Percentiles rank a stretch among this genome's conserved stretches.
phyloP scores from a whole-genome alignment of 2,113 vertebrate genomes.

The Callionymus lyra region DNA sequence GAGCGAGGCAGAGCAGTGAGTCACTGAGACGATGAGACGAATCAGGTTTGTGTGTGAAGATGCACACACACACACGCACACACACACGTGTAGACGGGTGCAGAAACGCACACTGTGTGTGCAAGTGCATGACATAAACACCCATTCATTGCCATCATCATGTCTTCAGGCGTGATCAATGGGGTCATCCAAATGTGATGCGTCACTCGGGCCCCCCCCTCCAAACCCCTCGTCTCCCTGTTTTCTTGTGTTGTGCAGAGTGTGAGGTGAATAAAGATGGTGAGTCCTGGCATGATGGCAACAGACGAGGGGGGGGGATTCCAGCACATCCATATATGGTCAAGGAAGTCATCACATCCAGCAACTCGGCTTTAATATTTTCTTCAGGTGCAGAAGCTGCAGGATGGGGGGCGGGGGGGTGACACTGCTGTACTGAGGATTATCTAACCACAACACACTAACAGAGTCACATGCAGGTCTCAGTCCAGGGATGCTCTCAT shows the following conservation, averaged over 20 bases:
- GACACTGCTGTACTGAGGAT: too few species aligned
- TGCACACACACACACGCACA: too few species aligned
- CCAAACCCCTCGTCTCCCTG: constrained; percentile 5
- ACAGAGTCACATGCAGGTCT: too few species aligned
- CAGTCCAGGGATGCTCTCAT: too few species aligned
- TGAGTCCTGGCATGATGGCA: constrained; percentile 21
- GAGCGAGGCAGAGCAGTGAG: too few species aligned
- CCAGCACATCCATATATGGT: constrained; percentile 57
- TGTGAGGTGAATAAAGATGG: constrained; percentile 50
- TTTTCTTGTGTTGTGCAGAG: constrained; percentile 24
- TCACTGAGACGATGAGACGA: too few species aligned
- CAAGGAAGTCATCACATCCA: constrained; percentile 37
- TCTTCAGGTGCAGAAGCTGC: too few species aligned
- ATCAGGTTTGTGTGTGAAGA: too few species aligned
- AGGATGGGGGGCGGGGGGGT: too few species aligned
- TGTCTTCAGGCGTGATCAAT: not conserved
- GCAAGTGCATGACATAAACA: too few species aligned
- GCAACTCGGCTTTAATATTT: not conserved
- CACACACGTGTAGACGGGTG: not conserved
- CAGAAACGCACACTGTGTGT: not conserved
- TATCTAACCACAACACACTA: too few species aligned
- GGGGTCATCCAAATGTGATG: not conserved
- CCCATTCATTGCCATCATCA: not conserved
- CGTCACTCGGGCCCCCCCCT: constrained; percentile 21
- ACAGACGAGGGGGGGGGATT: constrained; percentile 39